Evolutionary conservation across 2,888 invertebrate species (phyloP).

Genomic region (Andrena bicolor): DNA sequence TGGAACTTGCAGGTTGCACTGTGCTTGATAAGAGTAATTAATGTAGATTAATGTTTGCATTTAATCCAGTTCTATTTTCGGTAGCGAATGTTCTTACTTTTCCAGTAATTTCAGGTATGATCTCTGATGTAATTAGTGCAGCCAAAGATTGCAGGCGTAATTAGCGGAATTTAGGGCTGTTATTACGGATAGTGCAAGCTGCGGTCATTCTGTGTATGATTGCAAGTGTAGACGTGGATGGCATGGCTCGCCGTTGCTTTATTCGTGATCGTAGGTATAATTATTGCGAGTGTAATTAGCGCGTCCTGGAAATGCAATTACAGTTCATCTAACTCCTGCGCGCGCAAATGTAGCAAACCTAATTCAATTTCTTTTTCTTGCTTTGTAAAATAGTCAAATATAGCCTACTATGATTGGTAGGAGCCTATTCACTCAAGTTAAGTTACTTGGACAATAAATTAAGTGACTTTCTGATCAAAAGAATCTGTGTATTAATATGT

Average conservation of each 20-base stretch:
- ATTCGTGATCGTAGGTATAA: conserved; percentile 5
- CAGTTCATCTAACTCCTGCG: neutral
- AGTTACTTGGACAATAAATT: too few relatives aligned
- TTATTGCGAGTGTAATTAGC: conserved; percentile 15
- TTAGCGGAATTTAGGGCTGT: conserved; percentile 24
- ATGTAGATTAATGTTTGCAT: too few relatives aligned
- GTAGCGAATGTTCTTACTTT: conserved; percentile 18
- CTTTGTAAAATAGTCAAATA: too few relatives aligned
- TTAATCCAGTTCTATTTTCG: neutral
- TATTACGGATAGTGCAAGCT: neutral
- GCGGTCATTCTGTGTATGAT: conserved; percentile 5
- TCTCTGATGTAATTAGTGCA: conserved; percentile 26
- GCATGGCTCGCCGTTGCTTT: neutral
- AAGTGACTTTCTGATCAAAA: too few relatives aligned
- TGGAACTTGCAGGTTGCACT: too few relatives aligned
- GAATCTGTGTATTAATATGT: too few relatives aligned
- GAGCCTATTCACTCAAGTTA: too few relatives aligned
- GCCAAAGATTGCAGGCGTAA: conserved; percentile 25
- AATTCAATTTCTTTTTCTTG: too few relatives aligned
- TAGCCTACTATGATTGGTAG: too few relatives aligned
- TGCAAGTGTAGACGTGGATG: conserved; percentile 20
- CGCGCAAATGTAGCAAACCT: neutral
- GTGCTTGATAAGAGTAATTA: too few relatives aligned
- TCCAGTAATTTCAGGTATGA: conserved; percentile 12
- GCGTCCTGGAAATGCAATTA: conserved; percentile 2